phyloP scores from a whole-genome alignment of 2,797 vertebrate genomes.

The Chrysocyon brachyurus region DNA sequence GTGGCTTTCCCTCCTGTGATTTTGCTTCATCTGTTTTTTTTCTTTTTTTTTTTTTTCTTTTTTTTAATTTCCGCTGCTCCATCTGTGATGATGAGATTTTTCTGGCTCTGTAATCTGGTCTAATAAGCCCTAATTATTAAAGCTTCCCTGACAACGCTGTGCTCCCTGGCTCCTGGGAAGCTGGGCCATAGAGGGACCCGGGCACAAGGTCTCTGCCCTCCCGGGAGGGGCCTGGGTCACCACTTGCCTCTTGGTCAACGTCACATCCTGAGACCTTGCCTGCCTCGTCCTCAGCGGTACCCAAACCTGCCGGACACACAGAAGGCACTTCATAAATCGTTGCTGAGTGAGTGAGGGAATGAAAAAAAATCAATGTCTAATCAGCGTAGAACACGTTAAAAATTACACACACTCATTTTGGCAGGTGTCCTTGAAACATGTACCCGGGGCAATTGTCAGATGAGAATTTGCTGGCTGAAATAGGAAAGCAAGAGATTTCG shows the following conservation, averaged over 20 bases:
- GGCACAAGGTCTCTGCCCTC: not conserved
- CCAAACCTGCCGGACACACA: not conserved
- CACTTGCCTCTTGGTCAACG: not conserved
- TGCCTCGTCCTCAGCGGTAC: not conserved
- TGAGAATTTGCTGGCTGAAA: no score
- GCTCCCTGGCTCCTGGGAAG: not conserved
- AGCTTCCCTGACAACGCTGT: not conserved
- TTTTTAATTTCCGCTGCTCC: not conserved
- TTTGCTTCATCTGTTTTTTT: not conserved
- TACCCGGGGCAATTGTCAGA: no score
- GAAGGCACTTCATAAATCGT: no score
- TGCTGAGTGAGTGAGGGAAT: no score
- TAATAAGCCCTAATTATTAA: not conserved
- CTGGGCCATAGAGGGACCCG: not conserved
- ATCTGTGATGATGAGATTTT: not conserved
- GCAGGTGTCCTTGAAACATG: no score
- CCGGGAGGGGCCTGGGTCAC: not conserved
- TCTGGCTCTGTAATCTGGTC: not conserved
- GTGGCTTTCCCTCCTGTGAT: not conserved
- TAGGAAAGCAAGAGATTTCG: no score
- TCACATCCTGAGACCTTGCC: not conserved
- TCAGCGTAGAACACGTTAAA: no score
- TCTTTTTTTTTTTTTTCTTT: no score
- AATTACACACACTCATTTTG: no score
- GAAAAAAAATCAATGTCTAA: no score